Evolutionary conservation across 2,797 vertebrate genomes (phyloP).

Genomic region (Poecile montanus): DNA sequence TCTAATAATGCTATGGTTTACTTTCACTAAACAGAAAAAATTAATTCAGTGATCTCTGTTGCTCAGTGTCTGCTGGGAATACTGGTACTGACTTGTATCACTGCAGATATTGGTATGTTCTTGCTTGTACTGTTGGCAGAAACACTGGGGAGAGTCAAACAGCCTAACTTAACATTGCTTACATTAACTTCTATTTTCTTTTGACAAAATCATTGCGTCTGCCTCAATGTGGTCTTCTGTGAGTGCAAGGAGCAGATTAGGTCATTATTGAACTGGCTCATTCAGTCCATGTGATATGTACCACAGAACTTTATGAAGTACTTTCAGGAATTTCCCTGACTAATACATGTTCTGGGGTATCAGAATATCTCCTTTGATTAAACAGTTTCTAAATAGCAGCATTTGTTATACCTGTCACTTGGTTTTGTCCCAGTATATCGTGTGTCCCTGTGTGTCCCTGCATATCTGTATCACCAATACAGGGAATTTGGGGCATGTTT

Average conservation of each 20-base stretch:
- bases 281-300: fast-evolving
- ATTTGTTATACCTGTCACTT: neutral
- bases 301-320: neutral
- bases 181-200: neutral
- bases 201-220: neutral
- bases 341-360: fast-evolving
- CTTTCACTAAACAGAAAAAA: neutral
- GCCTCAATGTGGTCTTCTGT: neutral
- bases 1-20: conserved; percentile 10
- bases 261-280: fast-evolving
- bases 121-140: neutral
- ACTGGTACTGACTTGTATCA: neutral
- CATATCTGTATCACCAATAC: neutral
- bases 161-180: neutral
- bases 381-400: neutral
- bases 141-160: neutral
- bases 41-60: neutral
- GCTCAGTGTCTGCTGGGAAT: neutral
- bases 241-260: neutral
- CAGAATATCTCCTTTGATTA: neutral
- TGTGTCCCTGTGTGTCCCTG: neutral
- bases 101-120: neutral
- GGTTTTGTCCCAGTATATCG: neutral
- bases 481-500: neutral
- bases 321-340: neutral